Percentiles rank a stretch among this genome's conserved stretches.
These are phyloP conservation scores for Chlamydotis undulata DNA, from an alignment of 2,113 vertebrate species.

Conservation along the genomic window DNA sequence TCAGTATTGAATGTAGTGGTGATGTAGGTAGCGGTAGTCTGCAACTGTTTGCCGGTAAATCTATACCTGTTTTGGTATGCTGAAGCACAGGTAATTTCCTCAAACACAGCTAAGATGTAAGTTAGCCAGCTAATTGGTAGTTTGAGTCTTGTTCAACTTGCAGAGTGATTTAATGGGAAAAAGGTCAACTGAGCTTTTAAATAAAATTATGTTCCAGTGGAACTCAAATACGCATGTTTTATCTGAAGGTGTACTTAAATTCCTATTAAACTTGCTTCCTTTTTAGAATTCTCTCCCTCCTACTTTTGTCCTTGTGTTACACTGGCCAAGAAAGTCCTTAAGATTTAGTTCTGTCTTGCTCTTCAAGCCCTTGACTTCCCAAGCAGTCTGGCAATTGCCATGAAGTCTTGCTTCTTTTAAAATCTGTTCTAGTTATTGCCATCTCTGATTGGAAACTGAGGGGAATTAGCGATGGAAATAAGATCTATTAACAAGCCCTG, in stretches of 20 bases:
- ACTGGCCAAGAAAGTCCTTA: not conserved
- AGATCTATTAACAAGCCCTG: not conserved
- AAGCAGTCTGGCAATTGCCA: not conserved
- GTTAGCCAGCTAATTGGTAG: not conserved
- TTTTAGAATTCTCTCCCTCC: not conserved
- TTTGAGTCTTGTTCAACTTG: not conserved
- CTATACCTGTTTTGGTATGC: not conserved
- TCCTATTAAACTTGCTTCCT: not conserved
- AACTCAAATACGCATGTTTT: not conserved
- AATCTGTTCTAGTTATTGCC: not conserved
- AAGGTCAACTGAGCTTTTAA: slow-evolving; percentile 33
- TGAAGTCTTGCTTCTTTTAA: not conserved
- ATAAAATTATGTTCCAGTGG: not conserved
- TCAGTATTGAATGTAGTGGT: not conserved
- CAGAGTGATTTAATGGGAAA: slow-evolving; percentile 13
- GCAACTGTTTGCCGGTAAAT: not conserved
- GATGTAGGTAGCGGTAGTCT: not conserved
- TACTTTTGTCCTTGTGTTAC: not conserved
- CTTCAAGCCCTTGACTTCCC: not conserved
- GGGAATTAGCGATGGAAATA: not conserved
- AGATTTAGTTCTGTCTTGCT: not conserved
- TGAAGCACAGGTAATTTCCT: not conserved
- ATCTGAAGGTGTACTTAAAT: not conserved
- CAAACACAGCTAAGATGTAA: not conserved
- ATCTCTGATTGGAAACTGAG: not conserved